phyloP scores from a whole-genome alignment of 2,113 vertebrate genomes.

The Numida meleagris region DNA sequence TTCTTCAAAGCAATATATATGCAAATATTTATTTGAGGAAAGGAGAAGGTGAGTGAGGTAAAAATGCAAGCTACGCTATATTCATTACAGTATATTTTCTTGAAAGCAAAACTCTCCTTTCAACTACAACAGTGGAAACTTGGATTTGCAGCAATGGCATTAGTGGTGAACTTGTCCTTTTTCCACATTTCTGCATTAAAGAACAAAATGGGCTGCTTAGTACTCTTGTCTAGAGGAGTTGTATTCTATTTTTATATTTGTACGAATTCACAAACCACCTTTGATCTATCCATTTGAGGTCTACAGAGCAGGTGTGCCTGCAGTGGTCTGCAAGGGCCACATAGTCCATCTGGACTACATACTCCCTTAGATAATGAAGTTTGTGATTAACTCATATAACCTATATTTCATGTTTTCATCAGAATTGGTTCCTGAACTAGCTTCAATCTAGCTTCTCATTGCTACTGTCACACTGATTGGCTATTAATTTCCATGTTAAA shows the following conservation, averaged over 20 bases:
- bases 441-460: neutral
- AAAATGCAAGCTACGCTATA: slow-evolving; percentile 3
- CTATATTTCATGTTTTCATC: too few relatives aligned
- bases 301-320: neutral
- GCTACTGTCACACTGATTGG: neutral
- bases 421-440: neutral
- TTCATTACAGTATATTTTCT: neutral
- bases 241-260: neutral
- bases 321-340: neutral
- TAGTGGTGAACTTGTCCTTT: neutral
- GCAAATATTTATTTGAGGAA: slow-evolving; percentile 71
- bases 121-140: neutral
- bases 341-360: neutral
- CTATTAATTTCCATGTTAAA: neutral
- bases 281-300: neutral
- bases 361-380: fast-evolving
- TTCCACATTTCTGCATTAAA: neutral
- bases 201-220: neutral
- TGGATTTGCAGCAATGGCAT: neutral
- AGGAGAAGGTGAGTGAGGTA: slow-evolving; percentile 11
- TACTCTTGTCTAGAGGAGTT: neutral
- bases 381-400: neutral
- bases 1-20: slow-evolving; percentile 69
- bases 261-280: neutral
- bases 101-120: neutral